Base-by-base conservation (phyloP, 2,113 vertebrate species). In the Sorex araneus region DNA sequence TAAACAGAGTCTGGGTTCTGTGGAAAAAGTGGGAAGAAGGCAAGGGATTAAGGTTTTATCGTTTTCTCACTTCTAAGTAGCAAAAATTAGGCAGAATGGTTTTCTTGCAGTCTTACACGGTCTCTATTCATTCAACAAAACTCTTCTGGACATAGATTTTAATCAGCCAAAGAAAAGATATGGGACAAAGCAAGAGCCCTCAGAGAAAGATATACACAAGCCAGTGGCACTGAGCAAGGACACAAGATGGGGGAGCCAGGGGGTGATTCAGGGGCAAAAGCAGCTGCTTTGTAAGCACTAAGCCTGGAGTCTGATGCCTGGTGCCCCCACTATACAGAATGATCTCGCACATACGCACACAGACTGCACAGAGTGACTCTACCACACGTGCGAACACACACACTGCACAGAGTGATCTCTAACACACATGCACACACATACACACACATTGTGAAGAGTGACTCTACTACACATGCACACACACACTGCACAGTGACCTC, bases 111-210 rank as follows among this genome's bases (percentile, higher is more conserved):
- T 30, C 12, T 8, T 28, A 60, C 64, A 67, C n/a, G 79, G 13
- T 88, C 76, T 84, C 23, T 79, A 78, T 81, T 84, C 84, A 75
- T 67, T 67, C 9, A 25, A 84, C 80, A 92, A 13, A 90, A 78
- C 34, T 54, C 8, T 67, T 87, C 77, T 80, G 47, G 63, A 64
- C 32, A 32, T 27, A 18, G 60, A 28, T n/a, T 71, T 34, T 32
- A 40, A 47, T 63, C 64, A 66, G 36, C 30, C 67, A 79, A 86
- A 57, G 63, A 40, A 40, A n/a, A 74, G 87, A 96, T 78, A 67
- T 28, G 10, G 50, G 81, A 71, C 45, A 45, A 54, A 74, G 21
- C 34, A 85, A 16, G 18, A 84, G 27, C 6, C 43, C 45, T 78
- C 43, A 47, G 21, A 74, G 73, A 67, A 34, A 90, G 28, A 66